Evolutionary conservation across 1,140 invertebrate genomes (phyloP).

Genomic region (Xylocopa sonorina): DNA sequence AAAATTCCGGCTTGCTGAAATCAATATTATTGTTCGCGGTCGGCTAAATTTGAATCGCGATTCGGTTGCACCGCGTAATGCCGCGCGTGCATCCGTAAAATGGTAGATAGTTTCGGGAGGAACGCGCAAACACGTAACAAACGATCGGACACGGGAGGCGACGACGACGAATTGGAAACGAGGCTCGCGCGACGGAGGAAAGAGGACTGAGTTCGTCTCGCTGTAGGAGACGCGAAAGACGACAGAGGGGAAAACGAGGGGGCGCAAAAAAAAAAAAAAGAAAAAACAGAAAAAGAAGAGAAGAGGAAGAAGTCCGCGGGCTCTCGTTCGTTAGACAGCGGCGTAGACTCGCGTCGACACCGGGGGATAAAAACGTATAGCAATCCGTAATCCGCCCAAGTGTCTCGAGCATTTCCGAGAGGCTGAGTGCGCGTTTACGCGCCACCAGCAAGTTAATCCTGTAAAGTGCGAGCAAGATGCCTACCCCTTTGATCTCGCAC

Average conservation of each 20-base stretch:
- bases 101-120: too few species aligned
- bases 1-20: slow-evolving; percentile 76
- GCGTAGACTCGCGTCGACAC: slow-evolving; percentile 24
- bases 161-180: neutral
- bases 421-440: slow-evolving; percentile 53
- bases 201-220: neutral
- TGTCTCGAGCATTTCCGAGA: slow-evolving; percentile 51
- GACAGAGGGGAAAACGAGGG: neutral
- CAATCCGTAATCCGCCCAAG: slow-evolving; percentile 50
- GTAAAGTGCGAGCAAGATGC: slow-evolving; percentile 66
- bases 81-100: slow-evolving; percentile 18
- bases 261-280: neutral
- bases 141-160: neutral
- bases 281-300: too few species aligned
- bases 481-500: slow-evolving; percentile 79
- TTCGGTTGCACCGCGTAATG: slow-evolving; percentile 39
- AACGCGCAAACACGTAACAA: neutral
- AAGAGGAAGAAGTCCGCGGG: too few species aligned
- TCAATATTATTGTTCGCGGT: slow-evolving; percentile 80
- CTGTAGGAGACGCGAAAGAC: neutral
- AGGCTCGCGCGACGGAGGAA: neutral
- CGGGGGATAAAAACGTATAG: slow-evolving; percentile 34
- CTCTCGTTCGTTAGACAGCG: neutral
- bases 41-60: slow-evolving; percentile 75
- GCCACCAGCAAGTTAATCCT: slow-evolving; percentile 54